A percentile compares a stretch with the other conserved stretches of the same genome.
Evolutionary conservation across 2,888 invertebrate genomes (phyloP).

Genomic region (Drosophila austrosaltans): DNA sequence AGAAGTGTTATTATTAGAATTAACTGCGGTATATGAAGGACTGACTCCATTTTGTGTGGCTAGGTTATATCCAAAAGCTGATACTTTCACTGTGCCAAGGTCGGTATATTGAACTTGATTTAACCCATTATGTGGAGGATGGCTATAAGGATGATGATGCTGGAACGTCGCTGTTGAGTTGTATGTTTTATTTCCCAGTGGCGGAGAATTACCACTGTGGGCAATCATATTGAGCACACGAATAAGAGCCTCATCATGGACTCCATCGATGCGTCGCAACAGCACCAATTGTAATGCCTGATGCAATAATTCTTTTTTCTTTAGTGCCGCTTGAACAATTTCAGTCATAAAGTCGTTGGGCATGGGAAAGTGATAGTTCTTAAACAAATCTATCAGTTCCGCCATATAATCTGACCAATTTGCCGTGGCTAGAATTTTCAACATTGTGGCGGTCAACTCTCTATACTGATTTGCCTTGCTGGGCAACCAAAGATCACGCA

Average conservation of each 20-base stretch:
- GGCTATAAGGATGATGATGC: background rate
- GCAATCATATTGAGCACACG: background rate
- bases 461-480: slow-evolving; percentile 2
- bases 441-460: slow-evolving; percentile 15
- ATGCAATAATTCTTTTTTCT: background rate
- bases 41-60: background rate
- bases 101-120: background rate
- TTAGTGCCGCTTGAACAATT: slow-evolving; percentile 17
- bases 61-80: background rate
- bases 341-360: slow-evolving; percentile 22
- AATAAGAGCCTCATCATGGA: background rate
- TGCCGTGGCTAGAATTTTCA: slow-evolving; percentile 30
- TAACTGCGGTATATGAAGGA: background rate
- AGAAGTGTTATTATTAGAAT: background rate
- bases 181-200: background rate
- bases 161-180: background rate
- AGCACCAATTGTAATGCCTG: slow-evolving; percentile 20
- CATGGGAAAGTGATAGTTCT: slow-evolving; percentile 22
- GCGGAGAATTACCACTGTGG: background rate
- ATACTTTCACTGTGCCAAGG: background rate
- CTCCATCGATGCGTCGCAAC: background rate
- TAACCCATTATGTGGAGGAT: background rate
- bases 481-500: slow-evolving; percentile 53
- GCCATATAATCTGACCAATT: slow-evolving; percentile 54
- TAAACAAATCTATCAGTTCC: slow-evolving; percentile 26